Percentiles rank a stretch among this genome's conserved stretches.
Evolutionary conservation across 92 coral and sea anemone species (phyloP).

Genomic region (Epizoanthus scotinus): DNA sequence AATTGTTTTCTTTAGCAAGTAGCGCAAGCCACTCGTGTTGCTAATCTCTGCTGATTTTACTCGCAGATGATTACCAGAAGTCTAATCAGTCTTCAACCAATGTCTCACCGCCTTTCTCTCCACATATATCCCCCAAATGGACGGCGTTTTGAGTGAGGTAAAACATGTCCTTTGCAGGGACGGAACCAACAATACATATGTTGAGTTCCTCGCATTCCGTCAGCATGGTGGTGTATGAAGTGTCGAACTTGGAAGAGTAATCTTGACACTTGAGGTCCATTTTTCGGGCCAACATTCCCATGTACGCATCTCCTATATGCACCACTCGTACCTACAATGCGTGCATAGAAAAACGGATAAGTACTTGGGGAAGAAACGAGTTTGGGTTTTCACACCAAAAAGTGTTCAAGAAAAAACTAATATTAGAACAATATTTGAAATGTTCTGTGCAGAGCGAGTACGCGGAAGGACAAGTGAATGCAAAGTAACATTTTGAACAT

Average conservation of each 20-base stretch:
- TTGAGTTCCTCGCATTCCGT: constrained; percentile 76
- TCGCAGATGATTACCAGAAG: neutral
- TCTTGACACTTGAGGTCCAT: constrained; percentile 55
- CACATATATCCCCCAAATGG: constrained; percentile 68
- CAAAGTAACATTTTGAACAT: too few relatives aligned
- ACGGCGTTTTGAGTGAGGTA: constrained; percentile 67
- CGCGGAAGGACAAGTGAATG: too few relatives aligned
- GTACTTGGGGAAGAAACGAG: too few relatives aligned
- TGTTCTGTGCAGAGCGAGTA: too few relatives aligned
- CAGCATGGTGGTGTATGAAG: constrained; percentile 82
- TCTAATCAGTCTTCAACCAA: neutral
- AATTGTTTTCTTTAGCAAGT: too few relatives aligned
- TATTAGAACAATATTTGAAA: too few relatives aligned
- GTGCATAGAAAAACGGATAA: too few relatives aligned
- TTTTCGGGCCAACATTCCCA: constrained; percentile 69
- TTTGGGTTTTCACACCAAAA: too few relatives aligned
- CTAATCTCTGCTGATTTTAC: too few relatives aligned
- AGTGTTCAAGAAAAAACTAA: too few relatives aligned
- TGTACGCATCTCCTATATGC: constrained; percentile 75
- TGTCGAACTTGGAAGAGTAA: constrained; percentile 64
- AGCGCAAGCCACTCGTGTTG: too few relatives aligned
- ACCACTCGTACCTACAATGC: constrained; percentile 51
- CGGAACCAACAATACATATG: constrained; percentile 75
- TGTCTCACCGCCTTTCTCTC: neutral
- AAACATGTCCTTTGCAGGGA: constrained; percentile 76